Evolutionary conservation across 2,888 invertebrate genomes (phyloP).

Genomic region (Apomyelois bistriatella): DNA sequence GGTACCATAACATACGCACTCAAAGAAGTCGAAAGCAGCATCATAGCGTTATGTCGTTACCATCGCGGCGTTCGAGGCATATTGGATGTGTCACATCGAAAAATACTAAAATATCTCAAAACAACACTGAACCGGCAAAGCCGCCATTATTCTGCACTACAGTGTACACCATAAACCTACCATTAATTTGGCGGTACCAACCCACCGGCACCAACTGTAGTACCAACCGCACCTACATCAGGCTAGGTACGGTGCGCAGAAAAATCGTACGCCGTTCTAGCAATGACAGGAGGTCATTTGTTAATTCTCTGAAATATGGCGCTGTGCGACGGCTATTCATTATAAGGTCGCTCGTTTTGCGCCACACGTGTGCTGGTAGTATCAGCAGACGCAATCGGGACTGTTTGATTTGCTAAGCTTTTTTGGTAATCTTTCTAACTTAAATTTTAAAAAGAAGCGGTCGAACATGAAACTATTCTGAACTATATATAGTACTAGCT

Average conservation of each 20-base stretch:
- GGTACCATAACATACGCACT: too few species aligned
- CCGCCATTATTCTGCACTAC: slow-evolving; percentile 10
- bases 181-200: slow-evolving; percentile 45
- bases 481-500: too few species aligned
- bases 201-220: slow-evolving; percentile 32
- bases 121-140: slow-evolving; percentile 5
- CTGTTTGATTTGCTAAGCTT: background rate
- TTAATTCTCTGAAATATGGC: slow-evolving; percentile 78
- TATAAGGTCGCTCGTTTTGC: slow-evolving; percentile 75
- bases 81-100: too few species aligned
- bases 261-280: slow-evolving; percentile 71
- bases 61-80: too few species aligned
- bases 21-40: too few species aligned
- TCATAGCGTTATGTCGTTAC: too few species aligned
- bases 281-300: slow-evolving; percentile 74
- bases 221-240: slow-evolving; percentile 73
- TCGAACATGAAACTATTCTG: too few species aligned
- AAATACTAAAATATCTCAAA: slow-evolving; percentile 2
- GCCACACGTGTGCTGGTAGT: slow-evolving; percentile 68
- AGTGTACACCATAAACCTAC: slow-evolving; percentile 39
- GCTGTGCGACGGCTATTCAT: slow-evolving; percentile 75
- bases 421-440: too few species aligned
- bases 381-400: slow-evolving; percentile 38
- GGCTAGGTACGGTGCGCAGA: slow-evolving; percentile 72
- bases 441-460: too few species aligned